Conservation (phyloP, 2,888 invertebrate species). For the Reticulitermes lucifugus region DNA sequence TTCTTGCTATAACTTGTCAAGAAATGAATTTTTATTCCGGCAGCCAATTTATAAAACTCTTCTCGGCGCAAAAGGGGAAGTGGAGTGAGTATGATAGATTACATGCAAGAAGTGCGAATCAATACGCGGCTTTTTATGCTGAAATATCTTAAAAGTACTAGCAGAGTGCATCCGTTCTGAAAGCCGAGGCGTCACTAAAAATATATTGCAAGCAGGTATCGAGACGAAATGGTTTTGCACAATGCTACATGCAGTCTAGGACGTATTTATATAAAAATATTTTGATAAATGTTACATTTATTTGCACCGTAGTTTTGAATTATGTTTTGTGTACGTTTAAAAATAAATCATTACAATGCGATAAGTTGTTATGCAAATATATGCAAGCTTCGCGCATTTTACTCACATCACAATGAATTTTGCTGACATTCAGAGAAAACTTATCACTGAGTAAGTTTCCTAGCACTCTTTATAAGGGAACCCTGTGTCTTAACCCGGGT, state of each 20-base stretch:
- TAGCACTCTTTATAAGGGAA: too few relatives aligned
- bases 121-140: neutral
- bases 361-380: too few relatives aligned
- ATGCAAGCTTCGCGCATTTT: too few relatives aligned
- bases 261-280: neutral
- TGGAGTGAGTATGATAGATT: neutral
- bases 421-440: too few relatives aligned
- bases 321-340: too few relatives aligned
- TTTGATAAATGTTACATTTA: neutral
- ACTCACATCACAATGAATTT: too few relatives aligned
- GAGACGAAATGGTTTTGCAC: neutral
- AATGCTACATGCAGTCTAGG: neutral
- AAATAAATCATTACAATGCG: too few relatives aligned
- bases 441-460: too few relatives aligned
- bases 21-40: neutral
- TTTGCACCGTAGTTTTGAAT: too few relatives aligned
- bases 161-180: neutral
- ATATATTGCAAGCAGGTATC: neutral
- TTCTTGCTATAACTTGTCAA: neutral
- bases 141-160: neutral
- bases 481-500: too few relatives aligned
- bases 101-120: neutral
- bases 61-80: neutral
- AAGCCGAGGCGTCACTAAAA: neutral
- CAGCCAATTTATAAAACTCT: constrained; percentile 3